Conservation (phyloP, 2,888 invertebrate species). For the Andrena flavipes region DNA sequence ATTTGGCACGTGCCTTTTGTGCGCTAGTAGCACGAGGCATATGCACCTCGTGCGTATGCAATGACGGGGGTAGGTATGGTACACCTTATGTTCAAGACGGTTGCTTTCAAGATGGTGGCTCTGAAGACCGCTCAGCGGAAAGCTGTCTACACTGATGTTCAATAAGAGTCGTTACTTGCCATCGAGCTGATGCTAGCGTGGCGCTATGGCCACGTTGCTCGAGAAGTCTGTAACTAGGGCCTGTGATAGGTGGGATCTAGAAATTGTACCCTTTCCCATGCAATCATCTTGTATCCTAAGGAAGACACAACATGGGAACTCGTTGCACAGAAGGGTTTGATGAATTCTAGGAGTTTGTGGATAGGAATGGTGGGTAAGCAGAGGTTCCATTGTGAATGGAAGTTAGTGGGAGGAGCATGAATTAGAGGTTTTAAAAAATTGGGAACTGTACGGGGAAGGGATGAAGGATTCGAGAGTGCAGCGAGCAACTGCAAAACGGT, state of each 20-base stretch:
- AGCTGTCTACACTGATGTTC: constrained; percentile 60
- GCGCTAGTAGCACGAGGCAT: constrained; percentile 35
- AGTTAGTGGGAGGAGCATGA: background rate
- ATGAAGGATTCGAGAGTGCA: too few relatives aligned
- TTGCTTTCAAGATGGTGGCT: constrained; percentile 50
- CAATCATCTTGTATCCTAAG: background rate
- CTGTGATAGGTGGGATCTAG: background rate
- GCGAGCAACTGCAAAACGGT: too few relatives aligned
- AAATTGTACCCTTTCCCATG: constrained; percentile 5
- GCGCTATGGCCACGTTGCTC: background rate
- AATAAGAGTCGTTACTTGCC: constrained; percentile 38
- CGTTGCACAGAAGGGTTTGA: too few relatives aligned
- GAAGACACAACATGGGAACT: background rate
- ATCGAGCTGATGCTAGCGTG: background rate
- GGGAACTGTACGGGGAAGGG: too few relatives aligned
- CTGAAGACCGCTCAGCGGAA: constrained; percentile 59
- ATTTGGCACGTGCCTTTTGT: constrained; percentile 59
- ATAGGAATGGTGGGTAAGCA: background rate
- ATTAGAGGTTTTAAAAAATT: too few relatives aligned
- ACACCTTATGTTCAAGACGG: constrained; percentile 73
- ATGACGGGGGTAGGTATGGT: constrained; percentile 15
- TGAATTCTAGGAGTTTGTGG: too few relatives aligned
- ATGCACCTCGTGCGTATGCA: constrained; percentile 46
- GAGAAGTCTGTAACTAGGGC: background rate
- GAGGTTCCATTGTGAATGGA: background rate